Conservation (phyloP, 2,888 invertebrate species). For the Strigamia transsilvanica region DNA sequence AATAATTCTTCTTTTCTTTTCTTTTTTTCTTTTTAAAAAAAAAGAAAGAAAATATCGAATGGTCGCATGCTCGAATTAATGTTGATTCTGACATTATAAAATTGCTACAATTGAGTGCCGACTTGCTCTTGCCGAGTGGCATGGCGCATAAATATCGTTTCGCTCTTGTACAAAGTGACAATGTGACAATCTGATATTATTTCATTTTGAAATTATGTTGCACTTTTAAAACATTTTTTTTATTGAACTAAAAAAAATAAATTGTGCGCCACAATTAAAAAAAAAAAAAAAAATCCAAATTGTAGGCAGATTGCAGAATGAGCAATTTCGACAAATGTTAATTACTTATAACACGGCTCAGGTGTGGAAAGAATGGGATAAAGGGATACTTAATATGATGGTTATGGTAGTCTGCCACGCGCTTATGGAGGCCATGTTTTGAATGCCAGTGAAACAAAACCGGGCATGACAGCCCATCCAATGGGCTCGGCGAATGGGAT, state of each 20-base stretch:
- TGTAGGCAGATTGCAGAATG: background rate
- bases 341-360: slow-evolving; percentile 4
- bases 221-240: background rate
- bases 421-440: slow-evolving; percentile 32
- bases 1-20: too few relatives aligned
- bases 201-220: background rate
- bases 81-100: background rate
- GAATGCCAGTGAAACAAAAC: slow-evolving; percentile 33
- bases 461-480: slow-evolving; percentile 41
- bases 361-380: slow-evolving; percentile 5
- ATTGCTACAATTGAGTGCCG: background rate
- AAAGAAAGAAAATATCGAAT: too few relatives aligned
- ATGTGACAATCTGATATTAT: slow-evolving; percentile 9
- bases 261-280: background rate
- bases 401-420: slow-evolving; percentile 24
- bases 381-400: slow-evolving; percentile 11
- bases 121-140: slow-evolving; percentile 3
- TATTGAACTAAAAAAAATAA: too few relatives aligned
- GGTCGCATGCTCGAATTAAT: background rate
- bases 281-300: background rate
- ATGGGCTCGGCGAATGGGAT: slow-evolving; percentile 43
- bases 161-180: background rate
- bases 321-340: background rate
- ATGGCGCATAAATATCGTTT: slow-evolving; percentile 11
- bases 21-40: too few relatives aligned